Evolutionary conservation across 92 coral and sea anemone genomes (phyloP), one percentile per base, ranked within the genome.

Genomic region (Umimayanthus chanpuru): DNA sequence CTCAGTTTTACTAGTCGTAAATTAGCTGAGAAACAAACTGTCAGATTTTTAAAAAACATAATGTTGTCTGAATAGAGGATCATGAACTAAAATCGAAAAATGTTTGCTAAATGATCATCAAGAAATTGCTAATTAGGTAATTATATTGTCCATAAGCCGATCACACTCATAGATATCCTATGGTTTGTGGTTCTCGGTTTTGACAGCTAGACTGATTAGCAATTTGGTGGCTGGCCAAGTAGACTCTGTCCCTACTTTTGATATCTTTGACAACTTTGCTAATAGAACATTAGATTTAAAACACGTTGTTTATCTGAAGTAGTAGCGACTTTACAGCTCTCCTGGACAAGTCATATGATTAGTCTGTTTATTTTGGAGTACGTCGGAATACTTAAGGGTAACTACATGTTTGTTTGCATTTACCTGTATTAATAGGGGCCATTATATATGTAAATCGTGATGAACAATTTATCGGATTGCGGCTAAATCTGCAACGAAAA

Each of bases 401-500:
- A 68, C 23, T 21, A 43, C 41, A 68, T 83, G 77, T 83, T 68
- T 83, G 77, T 83, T 83, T 43, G 43, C 77, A 26, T 68, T 41
- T 83, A 70, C 77, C 47, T 44, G 64, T 53, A 67, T 55, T 55
- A 29, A 28, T 80, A 16, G 49, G 76, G 76, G 53, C 75, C 74
- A 81, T 81, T 66, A 81, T 26, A 20, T 29, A 53, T n/a, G 58
- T 68, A 43, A 21, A 44, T 70, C 87, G 73, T 49, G 87, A 53
- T 83, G 87, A 41, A 77, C 56, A 70, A 20, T 44, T 44, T 68
- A 82, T 66, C 50, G 86, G 77, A 66, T 66, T 66, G 76, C 77
- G 73, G 86, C 56, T 30, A 82, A 82, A 68, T 83, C 76, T 44
- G 56, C n/a, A 67, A 26, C 16, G 41, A 70, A 68, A 68, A 83